Evolutionary conservation across 2,113 vertebrate genomes (phyloP), one percentile per base, ranked within the genome.

Genomic region (Daubentonia madagascariensis): DNA sequence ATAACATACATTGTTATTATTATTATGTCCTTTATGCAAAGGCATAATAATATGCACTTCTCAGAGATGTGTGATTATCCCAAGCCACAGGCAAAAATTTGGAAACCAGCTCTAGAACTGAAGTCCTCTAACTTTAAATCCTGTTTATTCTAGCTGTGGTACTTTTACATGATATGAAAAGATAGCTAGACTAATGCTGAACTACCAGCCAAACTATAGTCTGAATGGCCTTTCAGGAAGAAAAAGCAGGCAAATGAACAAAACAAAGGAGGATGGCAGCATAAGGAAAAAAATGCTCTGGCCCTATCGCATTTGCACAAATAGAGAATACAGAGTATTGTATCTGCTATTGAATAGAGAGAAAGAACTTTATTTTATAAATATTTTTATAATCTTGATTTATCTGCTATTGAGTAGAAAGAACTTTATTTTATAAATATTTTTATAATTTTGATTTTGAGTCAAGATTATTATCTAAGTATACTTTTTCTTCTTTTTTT

Each of bases 371-470:
- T 20, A 61, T 86, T 88, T 93, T 65, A 73, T n/a, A 28, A 70
- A 48, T 90, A 67, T 75, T 78, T 90, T 94, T 86, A 61, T 91
- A 86, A 81, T 91, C 91, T 85, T 45, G 25, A 63, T 10, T 75
- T 43, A 63, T 85, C 50, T 50, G 13, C 13, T 50, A 50, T 50
- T 50, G 8, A 50, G 13, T 50, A 50, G 6, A 70, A 67, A 70
- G 25, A 87, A 68, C 20, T 73, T 85, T 22, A 57, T 85, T 87
- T 93, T 75, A 81, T 37, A 30, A 67, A 45, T 89, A 65, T 73
- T 83, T 61, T 32, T 35, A 65, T 16, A 65, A 65, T 67, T 32
- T 65, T 65, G 30, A 65, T 65, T 32, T 65, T 65, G 63, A 65
- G 63, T 32, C 59, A 61, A 61, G 4, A 63, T 13, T 61, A 61